phyloP scores from a whole-genome alignment of 2,797 vertebrate genomes.

The Sebastes aleutianus region DNA sequence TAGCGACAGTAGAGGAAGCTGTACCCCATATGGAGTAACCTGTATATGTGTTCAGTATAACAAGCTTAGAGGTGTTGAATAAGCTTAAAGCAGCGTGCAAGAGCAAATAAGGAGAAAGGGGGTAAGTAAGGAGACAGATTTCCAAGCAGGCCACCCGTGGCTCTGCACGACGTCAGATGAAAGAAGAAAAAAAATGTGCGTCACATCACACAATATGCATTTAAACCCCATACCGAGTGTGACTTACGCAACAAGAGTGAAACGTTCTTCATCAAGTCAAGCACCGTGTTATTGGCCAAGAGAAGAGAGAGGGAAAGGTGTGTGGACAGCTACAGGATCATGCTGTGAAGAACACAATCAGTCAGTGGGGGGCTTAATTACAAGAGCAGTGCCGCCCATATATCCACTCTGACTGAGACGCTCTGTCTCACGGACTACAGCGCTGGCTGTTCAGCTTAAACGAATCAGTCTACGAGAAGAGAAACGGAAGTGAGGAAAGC shows the following conservation, averaged over 20 bases:
- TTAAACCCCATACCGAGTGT: slow-evolving; percentile 3
- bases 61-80: slow-evolving; percentile 15
- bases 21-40: slow-evolving; percentile 8
- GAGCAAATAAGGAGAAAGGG: slow-evolving; percentile 21
- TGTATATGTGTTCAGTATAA: slow-evolving; percentile 15
- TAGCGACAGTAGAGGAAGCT: not conserved
- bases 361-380: slow-evolving; percentile 43
- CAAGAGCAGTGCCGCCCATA: not conserved
- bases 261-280: slow-evolving; percentile 12
- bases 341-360: slow-evolving; percentile 40
- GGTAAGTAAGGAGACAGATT: not conserved
- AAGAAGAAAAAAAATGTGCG: not conserved
- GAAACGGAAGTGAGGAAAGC: too few relatives aligned
- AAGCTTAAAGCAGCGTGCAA: slow-evolving; percentile 26
- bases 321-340: not conserved
- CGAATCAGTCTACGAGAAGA: too few relatives aligned
- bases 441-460: too few relatives aligned
- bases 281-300: not conserved
- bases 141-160: slow-evolving; percentile 11
- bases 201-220: slow-evolving; percentile 1
- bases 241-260: slow-evolving; percentile 20
- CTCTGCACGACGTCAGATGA: not conserved
- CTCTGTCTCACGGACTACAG: not conserved
- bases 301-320: not conserved
- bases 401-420: slow-evolving; percentile 1